phyloP scores from a whole-genome alignment of 2,888 invertebrate genomes.

The Drosophila neutralis region DNA sequence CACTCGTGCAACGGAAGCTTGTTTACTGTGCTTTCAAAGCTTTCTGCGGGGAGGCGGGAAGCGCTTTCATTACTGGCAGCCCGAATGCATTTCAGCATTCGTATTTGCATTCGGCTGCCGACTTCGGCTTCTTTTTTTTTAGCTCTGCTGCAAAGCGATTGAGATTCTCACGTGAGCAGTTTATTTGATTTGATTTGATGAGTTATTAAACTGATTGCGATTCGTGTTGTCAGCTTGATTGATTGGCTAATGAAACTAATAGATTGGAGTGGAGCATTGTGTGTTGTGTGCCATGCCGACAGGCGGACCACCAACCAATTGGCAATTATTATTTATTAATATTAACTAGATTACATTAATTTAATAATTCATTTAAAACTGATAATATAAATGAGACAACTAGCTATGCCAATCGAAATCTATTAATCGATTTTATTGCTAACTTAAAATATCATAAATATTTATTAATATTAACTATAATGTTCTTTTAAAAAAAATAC shows the following conservation, averaged over 20 bases:
- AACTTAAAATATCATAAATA: background rate
- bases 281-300: constrained; percentile 40
- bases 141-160: constrained; percentile 20
- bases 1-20: constrained; percentile 41
- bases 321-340: background rate
- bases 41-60: constrained; percentile 5
- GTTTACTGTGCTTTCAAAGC: constrained; percentile 57
- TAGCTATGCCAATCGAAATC: too few species aligned
- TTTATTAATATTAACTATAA: background rate
- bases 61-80: constrained; percentile 37
- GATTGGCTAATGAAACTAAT: constrained; percentile 72
- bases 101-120: constrained; percentile 37
- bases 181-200: constrained; percentile 53
- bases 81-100: constrained; percentile 30
- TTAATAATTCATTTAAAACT: background rate
- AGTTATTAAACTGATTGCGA: constrained; percentile 60
- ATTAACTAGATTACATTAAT: background rate
- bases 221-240: constrained; percentile 68
- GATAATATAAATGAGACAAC: background rate
- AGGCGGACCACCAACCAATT: constrained; percentile 25
- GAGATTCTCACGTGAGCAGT: constrained; percentile 41
- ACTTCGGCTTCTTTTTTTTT: constrained; percentile 9
- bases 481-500: too few species aligned
- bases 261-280: constrained; percentile 49
- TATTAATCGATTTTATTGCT: too few species aligned